Conservation (phyloP, 2,888 invertebrate species). For the Coelinius sp. region DNA sequence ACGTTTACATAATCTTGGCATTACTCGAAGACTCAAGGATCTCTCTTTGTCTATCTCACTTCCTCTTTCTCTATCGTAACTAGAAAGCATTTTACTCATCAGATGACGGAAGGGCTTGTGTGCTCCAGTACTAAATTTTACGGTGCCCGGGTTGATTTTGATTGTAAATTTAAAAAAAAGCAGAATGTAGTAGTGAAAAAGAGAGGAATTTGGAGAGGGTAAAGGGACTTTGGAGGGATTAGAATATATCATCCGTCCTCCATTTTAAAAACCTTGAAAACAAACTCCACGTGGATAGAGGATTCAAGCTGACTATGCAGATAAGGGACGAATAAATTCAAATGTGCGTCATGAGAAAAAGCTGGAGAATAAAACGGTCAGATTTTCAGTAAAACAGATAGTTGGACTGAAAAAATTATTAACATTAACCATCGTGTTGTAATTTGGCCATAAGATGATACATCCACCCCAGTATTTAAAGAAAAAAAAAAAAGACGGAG, state of each 20-base stretch:
- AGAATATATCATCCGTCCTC: slow-evolving; percentile 28
- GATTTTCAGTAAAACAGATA: neutral
- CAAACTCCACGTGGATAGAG: slow-evolving; percentile 7
- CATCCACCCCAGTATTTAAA: neutral
- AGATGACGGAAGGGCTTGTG: neutral
- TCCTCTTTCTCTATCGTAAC: neutral
- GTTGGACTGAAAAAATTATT: too few relatives aligned
- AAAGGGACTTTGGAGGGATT: slow-evolving; percentile 28
- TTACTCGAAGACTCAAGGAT: slow-evolving; percentile 57
- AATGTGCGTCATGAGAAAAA: neutral
- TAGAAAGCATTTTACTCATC: neutral
- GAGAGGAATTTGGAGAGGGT: slow-evolving; percentile 29
- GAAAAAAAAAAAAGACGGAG: neutral
- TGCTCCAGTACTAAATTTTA: neutral
- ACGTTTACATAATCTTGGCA: slow-evolving; percentile 67
- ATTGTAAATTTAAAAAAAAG: slow-evolving; percentile 45
- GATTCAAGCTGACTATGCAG: slow-evolving; percentile 1
- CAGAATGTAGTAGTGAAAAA: slow-evolving; percentile 43
- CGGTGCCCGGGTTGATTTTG: slow-evolving; percentile 3
- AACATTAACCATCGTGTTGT: neutral
- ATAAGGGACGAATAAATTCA: slow-evolving; percentile 8
- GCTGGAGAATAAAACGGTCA: neutral
- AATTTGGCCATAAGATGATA: neutral
- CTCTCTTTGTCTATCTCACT: slow-evolving; percentile 7
- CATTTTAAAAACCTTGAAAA: slow-evolving; percentile 26